A percentile compares a stretch with the other conserved stretches of the same genome.
Conservation (phyloP, 2,888 invertebrate species). For the Pollenia griseotomentosa region DNA sequence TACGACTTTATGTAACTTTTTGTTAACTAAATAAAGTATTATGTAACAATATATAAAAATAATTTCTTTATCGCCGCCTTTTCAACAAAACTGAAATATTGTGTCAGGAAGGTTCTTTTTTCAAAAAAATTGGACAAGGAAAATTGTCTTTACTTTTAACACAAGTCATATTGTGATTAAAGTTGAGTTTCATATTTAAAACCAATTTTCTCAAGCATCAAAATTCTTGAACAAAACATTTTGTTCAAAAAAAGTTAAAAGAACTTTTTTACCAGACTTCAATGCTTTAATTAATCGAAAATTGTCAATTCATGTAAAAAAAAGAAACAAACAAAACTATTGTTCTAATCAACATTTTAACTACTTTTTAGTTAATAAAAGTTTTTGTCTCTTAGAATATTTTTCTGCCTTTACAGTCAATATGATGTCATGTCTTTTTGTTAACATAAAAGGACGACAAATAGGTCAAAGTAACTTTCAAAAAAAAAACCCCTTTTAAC, state of each 20-base stretch:
- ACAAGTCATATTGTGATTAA: too few species aligned
- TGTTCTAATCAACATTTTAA: slow-evolving; percentile 28
- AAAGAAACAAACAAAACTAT: slow-evolving; percentile 28
- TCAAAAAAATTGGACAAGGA: too few species aligned
- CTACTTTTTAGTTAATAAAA: slow-evolving; percentile 4
- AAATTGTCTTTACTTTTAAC: too few species aligned
- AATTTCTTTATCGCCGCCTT: too few species aligned
- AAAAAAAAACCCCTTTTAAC: slow-evolving; percentile 38
- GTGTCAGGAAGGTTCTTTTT: too few species aligned
- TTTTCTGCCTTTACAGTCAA: not conserved
- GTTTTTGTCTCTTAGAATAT: not conserved
- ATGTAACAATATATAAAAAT: too few species aligned
- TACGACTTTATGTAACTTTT: too few species aligned
- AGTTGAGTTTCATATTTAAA: too few species aligned
- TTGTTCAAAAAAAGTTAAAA: not conserved
- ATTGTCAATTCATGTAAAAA: slow-evolving; percentile 54
- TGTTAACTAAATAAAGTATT: too few species aligned
- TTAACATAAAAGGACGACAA: slow-evolving; percentile 29
- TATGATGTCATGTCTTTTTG: slow-evolving; percentile 21
- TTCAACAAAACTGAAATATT: too few species aligned
- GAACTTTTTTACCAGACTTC: slow-evolving; percentile 17
- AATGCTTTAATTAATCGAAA: slow-evolving; percentile 29
- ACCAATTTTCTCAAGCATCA: too few species aligned
- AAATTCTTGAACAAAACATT: too few species aligned
- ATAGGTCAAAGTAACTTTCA: slow-evolving; percentile 61